These are phyloP conservation scores for Brotogeris chrysoptera DNA, from an alignment of 2,797 vertebrate genomes.

Conservation along the genomic window DNA sequence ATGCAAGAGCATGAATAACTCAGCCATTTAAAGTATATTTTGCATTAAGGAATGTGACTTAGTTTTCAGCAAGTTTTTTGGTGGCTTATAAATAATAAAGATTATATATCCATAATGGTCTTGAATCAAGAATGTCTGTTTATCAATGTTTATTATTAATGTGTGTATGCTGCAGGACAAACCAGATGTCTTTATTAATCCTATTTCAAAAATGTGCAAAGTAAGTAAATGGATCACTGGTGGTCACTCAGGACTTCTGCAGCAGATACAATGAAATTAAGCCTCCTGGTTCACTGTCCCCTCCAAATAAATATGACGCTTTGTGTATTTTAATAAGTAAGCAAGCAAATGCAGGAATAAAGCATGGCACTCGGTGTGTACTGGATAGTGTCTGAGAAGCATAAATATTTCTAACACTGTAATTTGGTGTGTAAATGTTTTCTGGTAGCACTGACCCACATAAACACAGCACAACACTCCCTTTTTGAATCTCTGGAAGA, in stretches of 20 bases:
- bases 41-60: background rate
- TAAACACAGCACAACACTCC: background rate
- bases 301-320: background rate
- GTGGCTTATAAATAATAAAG: background rate
- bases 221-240: background rate
- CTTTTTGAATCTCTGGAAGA: background rate
- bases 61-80: background rate
- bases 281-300: background rate
- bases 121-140: background rate
- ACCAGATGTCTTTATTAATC: background rate
- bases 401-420: background rate
- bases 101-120: accelerated
- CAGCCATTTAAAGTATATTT: accelerated
- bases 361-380: accelerated
- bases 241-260: background rate
- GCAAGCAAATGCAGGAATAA: background rate
- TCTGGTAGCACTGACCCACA: background rate
- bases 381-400: background rate
- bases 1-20: background rate
- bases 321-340: background rate
- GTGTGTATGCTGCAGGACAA: too few species aligned
- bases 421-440: too few species aligned
- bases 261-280: background rate
- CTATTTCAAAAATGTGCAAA: accelerated
- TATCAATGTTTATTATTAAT: accelerated